A percentile compares a stretch with the other conserved stretches of the same genome.
Evolutionary conservation across 2,113 vertebrate genomes (phyloP).

Genomic region (Ptilonorhynchus violaceus): DNA sequence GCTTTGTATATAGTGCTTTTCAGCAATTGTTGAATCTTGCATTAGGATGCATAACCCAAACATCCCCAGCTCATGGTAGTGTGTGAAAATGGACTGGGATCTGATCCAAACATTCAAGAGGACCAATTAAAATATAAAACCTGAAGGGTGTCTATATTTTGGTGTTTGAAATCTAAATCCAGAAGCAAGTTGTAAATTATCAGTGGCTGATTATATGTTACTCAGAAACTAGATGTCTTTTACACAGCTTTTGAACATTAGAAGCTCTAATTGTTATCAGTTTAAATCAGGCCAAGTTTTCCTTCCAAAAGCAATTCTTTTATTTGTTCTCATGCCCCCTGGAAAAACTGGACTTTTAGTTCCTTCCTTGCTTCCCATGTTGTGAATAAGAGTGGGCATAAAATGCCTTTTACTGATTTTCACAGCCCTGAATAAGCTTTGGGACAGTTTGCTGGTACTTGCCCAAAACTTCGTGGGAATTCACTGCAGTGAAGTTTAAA

Average conservation of each 20-base stretch:
- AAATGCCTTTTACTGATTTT: conserved; percentile 1
- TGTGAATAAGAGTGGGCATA: neutral
- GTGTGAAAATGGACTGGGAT: conserved; percentile 32
- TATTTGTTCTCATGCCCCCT: neutral
- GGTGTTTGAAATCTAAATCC: neutral
- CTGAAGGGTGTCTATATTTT: neutral
- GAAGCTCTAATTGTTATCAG: neutral
- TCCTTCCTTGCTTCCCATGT: conserved; percentile 7
- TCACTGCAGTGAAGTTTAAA: neutral
- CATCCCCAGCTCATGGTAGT: neutral
- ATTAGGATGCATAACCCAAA: conserved; percentile 23
- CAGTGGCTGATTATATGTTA: neutral
- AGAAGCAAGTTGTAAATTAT: neutral
- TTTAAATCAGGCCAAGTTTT: neutral
- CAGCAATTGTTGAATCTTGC: neutral
- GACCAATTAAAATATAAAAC: neutral
- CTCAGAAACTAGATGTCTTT: neutral
- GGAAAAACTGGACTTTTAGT: neutral
- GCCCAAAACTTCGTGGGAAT: conserved; percentile 7
- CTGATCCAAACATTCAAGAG: neutral
- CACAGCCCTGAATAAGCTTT: neutral
- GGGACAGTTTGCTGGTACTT: neutral
- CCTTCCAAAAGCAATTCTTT: neutral
- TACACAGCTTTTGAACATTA: neutral
- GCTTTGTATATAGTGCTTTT: neutral